These are phyloP conservation scores for Piprites chloris DNA, from an alignment of 2,113 vertebrate species.

Conservation along the genomic window DNA sequence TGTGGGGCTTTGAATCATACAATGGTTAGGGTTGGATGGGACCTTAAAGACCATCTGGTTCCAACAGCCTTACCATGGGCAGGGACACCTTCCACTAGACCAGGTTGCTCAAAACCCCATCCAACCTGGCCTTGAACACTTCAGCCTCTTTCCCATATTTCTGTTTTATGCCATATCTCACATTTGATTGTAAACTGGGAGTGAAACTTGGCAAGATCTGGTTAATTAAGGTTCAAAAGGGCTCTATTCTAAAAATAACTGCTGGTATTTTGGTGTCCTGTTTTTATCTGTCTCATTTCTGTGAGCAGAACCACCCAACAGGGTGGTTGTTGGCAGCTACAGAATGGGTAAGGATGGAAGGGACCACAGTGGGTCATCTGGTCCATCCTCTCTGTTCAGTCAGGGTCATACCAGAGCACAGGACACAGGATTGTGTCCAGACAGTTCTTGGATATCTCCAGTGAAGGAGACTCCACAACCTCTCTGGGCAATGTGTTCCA, in stretches of 20 bases:
- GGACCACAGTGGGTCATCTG: background rate
- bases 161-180: background rate
- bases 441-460: background rate
- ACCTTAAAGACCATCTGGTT: background rate
- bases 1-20: background rate
- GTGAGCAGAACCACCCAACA: too few relatives aligned
- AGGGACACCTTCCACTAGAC: background rate
- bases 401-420: background rate
- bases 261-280: background rate
- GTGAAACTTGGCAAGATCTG: background rate
- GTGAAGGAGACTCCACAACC: background rate
- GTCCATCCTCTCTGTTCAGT: background rate
- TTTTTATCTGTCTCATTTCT: background rate
- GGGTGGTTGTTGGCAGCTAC: background rate
- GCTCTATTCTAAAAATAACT: background rate
- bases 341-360: background rate
- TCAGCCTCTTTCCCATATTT: background rate
- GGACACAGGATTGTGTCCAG: background rate
- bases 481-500: background rate
- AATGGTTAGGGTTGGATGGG: background rate
- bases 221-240: background rate
- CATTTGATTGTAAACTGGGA: background rate
- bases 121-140: background rate
- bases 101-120: accelerated
- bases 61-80: background rate